A percentile compares a stretch with the other conserved stretches of the same genome.
Evolutionary conservation across 2,888 invertebrate species (phyloP).

Genomic region (Lissonota sp.): DNA sequence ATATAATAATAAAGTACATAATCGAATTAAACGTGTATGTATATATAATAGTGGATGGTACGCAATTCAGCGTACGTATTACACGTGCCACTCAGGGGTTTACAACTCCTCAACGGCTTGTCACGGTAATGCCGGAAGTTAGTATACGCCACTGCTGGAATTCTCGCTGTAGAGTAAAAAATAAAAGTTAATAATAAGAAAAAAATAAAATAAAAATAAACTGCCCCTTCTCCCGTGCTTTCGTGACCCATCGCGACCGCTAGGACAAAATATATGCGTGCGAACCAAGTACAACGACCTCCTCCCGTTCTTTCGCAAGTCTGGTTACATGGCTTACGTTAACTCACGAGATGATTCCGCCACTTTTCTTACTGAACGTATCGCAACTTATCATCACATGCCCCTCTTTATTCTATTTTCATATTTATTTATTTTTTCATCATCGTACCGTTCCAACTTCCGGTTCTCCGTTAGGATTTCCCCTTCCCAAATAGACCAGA

Average conservation of each 20-base stretch:
- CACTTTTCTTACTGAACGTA: constrained; percentile 5
- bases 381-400: constrained; percentile 32
- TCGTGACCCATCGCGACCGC: constrained; percentile 42
- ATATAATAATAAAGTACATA: no score
- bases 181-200: no score
- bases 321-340: background rate
- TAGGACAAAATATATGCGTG: constrained; percentile 38
- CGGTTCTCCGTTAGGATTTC: background rate
- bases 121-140: constrained; percentile 54
- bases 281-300: constrained; percentile 66
- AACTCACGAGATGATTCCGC: constrained; percentile 18
- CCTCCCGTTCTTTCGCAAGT: constrained; percentile 24
- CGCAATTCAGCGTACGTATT: no score
- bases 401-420: constrained; percentile 30
- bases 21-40: no score
- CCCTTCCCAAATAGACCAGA: no score
- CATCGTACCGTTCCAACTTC: background rate
- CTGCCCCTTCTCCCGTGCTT: constrained; percentile 33
- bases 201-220: background rate
- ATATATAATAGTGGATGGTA: no score
- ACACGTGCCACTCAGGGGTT: background rate
- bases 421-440: no score
- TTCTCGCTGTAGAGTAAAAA: constrained; percentile 2
- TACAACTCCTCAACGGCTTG: constrained; percentile 13
- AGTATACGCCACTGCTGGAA: constrained; percentile 43